Conservation (phyloP, 2,113 vertebrate genomes). For the Periophthalmodon schlosseri region DNA sequence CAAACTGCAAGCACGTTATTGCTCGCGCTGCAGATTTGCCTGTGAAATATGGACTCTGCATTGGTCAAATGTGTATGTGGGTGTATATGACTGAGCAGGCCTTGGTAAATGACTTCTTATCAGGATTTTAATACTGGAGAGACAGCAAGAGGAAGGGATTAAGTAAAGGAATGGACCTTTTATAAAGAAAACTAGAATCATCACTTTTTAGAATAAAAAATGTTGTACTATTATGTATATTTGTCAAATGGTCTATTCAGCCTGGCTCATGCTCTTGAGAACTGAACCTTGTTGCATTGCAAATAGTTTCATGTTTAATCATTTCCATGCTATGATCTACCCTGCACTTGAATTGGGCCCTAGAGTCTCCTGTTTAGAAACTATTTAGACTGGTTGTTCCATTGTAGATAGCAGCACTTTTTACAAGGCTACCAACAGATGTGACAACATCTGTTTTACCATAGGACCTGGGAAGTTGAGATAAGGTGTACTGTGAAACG, state of each 20-base stretch:
- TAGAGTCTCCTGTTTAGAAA: background rate
- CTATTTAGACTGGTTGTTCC: background rate
- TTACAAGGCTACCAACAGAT: background rate
- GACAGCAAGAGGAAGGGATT: slow-evolving; percentile 5
- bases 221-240: background rate
- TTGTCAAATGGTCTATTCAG: background rate
- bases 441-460: slow-evolving; percentile 1
- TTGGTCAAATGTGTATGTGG: slow-evolving; percentile 16
- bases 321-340: background rate
- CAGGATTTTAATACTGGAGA: slow-evolving; percentile 41
- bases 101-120: slow-evolving; percentile 44
- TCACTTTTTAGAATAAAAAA: background rate
- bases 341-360: background rate
- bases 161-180: slow-evolving; percentile 5
- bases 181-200: slow-evolving; percentile 1
- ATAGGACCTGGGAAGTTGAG: background rate
- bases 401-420: slow-evolving; percentile 1
- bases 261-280: background rate
- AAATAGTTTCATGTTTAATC: background rate
- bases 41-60: slow-evolving; percentile 71
- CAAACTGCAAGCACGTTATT: slow-evolving; percentile 60
- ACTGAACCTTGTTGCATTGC: background rate
- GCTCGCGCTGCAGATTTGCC: slow-evolving; percentile 68
- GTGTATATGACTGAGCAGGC: slow-evolving; percentile 10
- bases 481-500: slow-evolving; percentile 7